Evolutionary conservation across 2,888 invertebrate species (phyloP), one percentile per base, ranked within the genome.

Genomic region (Diadromus collaris): DNA sequence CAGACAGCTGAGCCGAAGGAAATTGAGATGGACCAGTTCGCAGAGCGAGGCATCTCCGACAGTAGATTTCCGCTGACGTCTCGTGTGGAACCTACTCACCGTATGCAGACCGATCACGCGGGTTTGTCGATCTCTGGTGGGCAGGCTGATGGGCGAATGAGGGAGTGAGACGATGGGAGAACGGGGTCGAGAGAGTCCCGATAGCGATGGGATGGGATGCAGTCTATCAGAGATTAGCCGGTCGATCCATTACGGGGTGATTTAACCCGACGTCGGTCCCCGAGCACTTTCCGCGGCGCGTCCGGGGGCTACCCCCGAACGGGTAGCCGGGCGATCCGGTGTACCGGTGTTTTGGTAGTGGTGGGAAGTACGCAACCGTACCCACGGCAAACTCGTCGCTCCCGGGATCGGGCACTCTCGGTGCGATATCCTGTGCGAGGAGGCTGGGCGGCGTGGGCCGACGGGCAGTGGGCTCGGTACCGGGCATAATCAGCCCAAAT

Each of bases 211-310:
- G 29, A 63, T 67, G 61, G 76, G 46, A 70, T 67, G 84, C 84
- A 87, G 84, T 86, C 87, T 85, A 86, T 88, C 88, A 85, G 85
- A 88, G 88, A 89, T 89, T 87, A 88, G 86, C 85, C 83, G 83
- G 78, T 83, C 87, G 86, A 87, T 88, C 86, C 88, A 88, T 88
- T 87, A 88, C 85, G 83, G 85, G 83, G 84, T 88, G 87, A 88
- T 88, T 88, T 86, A 86, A 83, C 82, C 82, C 81, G 84, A 83
- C 85, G 68, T 51, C 27, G 84, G 85, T 86, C 87, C 83, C 86
- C 81, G 71, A 87, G 82, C 85, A 76, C 78, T 79, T 79, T 79
- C 73, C 68, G 70, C 58, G 44, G 48, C 60, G 68, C 67, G 63
- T 48, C 27, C 71, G 38, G 21, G 34, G 54, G 60, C n/a, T n/a